Base-by-base conservation (phyloP, 2,113 vertebrate species). In the Alligator sinensis region DNA sequence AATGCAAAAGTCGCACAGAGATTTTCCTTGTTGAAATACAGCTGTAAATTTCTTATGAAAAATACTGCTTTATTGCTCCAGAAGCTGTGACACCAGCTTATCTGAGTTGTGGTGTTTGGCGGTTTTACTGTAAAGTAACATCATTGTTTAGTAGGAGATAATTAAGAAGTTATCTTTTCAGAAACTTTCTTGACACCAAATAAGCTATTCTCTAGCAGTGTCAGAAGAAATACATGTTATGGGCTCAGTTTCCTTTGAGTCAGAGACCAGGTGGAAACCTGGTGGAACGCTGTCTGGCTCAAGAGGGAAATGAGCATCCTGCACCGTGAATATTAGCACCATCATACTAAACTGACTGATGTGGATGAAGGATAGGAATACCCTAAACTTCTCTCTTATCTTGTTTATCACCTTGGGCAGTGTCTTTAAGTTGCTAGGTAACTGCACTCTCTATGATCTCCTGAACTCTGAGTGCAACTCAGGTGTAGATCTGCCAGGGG, bases 331-430 rank as follows among this genome's bases (percentile, higher is more conserved):
- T 47, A 47, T 47, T 47, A 47, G 47, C 47, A 47, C 17, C 16
- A 28, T 34, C 61, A 5, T 38, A 62, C 9, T 58, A 74, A 85
- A 59, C 3, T 12, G 80, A 10, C 1, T 85, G 54, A 4, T 85
- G 83, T 2, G 59, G 25, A 80, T 78, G 77, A 83, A 34, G 68
- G 30, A 72, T 34, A 18, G 68, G 68, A 38, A 21, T 11, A 21
- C 11, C 68, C 30, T 30, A 61, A 54, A 60, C 6, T 62, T 64
- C 17, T 22, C 34, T 86, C 77, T 14, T 61, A 4, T 11, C 82
- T 93, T 88, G 59, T 78, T 90, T n/a, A 64, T 0, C 2, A 57
- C 19, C 4, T 25, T 0, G 0, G 9, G 17, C 9, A 0, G 0
- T 61, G 55, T 86, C 2, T 59, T 58, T 34, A 47, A 34, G 47